phyloP scores from a whole-genome alignment of 2,797 vertebrate genomes.

The Amphiprion clarkii region DNA sequence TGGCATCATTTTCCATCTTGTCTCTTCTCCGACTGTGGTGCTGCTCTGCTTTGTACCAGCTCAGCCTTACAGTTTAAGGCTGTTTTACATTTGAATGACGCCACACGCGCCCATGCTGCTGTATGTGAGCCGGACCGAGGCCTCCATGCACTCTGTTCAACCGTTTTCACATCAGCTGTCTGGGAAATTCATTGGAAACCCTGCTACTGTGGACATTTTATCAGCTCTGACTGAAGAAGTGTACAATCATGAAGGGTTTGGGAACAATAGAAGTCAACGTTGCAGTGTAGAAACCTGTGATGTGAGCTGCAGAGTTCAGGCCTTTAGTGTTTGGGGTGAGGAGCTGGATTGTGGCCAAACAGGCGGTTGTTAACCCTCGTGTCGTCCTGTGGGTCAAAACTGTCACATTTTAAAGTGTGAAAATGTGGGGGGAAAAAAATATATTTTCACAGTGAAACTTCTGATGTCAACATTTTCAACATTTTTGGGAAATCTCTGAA shows the following conservation, averaged over 20 bases:
- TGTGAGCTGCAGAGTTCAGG: background rate
- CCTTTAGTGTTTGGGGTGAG: background rate
- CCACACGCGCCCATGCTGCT: slow-evolving; percentile 34
- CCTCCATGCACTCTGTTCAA: slow-evolving; percentile 39
- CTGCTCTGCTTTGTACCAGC: background rate
- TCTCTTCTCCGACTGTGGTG: background rate
- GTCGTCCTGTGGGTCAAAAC: no score
- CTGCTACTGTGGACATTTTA: background rate
- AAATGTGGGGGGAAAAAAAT: no score
- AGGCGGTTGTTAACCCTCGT: background rate
- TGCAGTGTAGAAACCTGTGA: background rate
- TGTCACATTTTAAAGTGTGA: no score
- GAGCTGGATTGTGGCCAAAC: background rate
- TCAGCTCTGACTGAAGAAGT: background rate
- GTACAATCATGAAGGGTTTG: no score
- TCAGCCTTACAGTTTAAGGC: slow-evolving; percentile 22
- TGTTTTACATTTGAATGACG: slow-evolving; percentile 59
- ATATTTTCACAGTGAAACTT: no score
- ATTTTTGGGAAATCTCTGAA: no score
- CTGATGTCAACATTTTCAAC: no score
- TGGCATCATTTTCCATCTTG: background rate
- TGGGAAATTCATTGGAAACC: slow-evolving; percentile 8
- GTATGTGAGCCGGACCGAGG: slow-evolving; percentile 2
- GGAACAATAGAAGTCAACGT: no score
- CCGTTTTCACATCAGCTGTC: background rate